These are phyloP conservation scores for Sinhomidia bicolor DNA, from an alignment of 2,888 invertebrate genomes.

Conservation along the genomic window DNA sequence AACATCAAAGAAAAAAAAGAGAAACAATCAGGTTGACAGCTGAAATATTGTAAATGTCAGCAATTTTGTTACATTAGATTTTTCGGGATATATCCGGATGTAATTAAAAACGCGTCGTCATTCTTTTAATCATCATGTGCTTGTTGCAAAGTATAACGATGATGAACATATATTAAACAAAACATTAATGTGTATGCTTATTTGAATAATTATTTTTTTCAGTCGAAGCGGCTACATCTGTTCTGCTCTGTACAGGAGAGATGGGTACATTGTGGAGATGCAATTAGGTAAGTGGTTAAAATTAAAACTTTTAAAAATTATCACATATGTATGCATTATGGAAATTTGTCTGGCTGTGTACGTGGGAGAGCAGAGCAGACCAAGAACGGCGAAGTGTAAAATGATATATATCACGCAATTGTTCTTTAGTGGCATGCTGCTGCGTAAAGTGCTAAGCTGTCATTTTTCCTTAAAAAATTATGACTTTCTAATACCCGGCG, in stretches of 20 bases:
- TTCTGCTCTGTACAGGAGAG: slow-evolving; percentile 93
- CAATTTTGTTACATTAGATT: not conserved
- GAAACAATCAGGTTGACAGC: slow-evolving; percentile 28
- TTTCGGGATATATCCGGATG: not conserved
- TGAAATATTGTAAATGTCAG: slow-evolving; percentile 6
- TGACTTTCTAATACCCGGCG: slow-evolving; percentile 16
- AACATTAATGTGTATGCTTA: not conserved
- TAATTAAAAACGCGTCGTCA: no score
- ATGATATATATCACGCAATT: not conserved
- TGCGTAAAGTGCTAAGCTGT: not conserved
- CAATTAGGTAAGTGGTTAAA: slow-evolving; percentile 85
- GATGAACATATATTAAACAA: not conserved
- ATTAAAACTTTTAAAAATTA: not conserved
- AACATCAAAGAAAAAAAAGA: not conserved
- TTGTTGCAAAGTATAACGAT: not conserved
- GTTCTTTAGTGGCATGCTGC: not conserved
- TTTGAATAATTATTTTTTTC: slow-evolving; percentile 81
- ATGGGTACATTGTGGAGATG: slow-evolving; percentile 93
- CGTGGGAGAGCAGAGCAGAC: not conserved
- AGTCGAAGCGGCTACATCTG: slow-evolving; percentile 93
- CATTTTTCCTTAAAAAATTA: slow-evolving; percentile 2
- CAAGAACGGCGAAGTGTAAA: no score
- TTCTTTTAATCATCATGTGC: no score
- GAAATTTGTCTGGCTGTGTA: no score
- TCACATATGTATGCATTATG: not conserved